phyloP scores from a whole-genome alignment of 92 coral and sea anemone genomes.

The Actinostola sp. region DNA sequence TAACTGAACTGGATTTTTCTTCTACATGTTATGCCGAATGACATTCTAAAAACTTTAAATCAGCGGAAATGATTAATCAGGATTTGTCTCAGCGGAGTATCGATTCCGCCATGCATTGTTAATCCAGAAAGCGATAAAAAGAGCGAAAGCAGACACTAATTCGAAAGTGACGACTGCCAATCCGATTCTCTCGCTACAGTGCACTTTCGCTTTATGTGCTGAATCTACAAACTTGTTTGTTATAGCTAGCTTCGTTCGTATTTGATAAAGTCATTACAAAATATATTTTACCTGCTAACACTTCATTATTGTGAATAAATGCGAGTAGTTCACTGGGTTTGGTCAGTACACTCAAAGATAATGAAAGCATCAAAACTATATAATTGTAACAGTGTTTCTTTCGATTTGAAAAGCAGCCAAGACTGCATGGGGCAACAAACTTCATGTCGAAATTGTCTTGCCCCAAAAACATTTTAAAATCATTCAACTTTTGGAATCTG shows the following conservation, averaged over 20 bases:
- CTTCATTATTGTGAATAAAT: background rate
- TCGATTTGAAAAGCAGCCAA: slow-evolving; percentile 12
- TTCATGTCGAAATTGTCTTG: too few relatives aligned
- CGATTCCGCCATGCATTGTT: slow-evolving; percentile 9
- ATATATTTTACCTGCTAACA: too few relatives aligned
- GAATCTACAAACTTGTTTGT: slow-evolving; percentile 3
- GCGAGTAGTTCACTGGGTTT: background rate
- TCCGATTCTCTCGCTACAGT: slow-evolving; percentile 20
- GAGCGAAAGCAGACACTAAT: slow-evolving; percentile 22
- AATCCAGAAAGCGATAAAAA: slow-evolving; percentile 21
- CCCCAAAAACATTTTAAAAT: too few relatives aligned
- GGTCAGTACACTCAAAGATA: slow-evolving; percentile 7
- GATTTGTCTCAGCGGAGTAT: slow-evolving; percentile 3
- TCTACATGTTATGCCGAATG: too few relatives aligned
- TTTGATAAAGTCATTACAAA: background rate
- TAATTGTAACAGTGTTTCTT: too few relatives aligned
- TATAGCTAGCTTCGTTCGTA: background rate
- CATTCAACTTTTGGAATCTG: too few relatives aligned
- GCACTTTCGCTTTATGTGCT: slow-evolving; percentile 22
- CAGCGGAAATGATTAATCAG: too few relatives aligned
- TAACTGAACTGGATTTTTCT: too few relatives aligned
- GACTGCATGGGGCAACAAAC: background rate
- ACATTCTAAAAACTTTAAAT: too few relatives aligned
- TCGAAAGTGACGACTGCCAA: slow-evolving; percentile 19
- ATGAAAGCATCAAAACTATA: too few relatives aligned